Evolutionary conservation across 2,888 invertebrate genomes (phyloP).

Genomic region (Bellardia bayeri): DNA sequence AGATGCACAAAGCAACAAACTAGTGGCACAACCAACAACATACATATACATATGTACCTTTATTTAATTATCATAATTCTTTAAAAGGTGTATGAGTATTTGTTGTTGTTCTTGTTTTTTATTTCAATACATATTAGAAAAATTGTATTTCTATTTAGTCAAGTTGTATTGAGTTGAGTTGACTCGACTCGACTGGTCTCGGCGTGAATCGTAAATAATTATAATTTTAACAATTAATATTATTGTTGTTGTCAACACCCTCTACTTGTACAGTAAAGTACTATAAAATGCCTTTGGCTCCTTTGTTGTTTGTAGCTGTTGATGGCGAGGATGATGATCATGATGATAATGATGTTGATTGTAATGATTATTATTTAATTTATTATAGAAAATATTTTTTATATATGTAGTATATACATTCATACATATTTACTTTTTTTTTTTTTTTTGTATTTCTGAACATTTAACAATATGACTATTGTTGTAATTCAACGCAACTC

Average conservation of each 20-base stretch:
- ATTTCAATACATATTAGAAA: constrained; percentile 24
- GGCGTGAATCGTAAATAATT: constrained; percentile 46
- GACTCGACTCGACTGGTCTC: not conserved
- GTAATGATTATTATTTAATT: constrained; percentile 58
- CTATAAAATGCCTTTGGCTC: constrained; percentile 61
- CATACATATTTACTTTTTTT: constrained; percentile 47
- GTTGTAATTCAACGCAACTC: constrained; percentile 51
- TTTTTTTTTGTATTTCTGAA: constrained; percentile 41
- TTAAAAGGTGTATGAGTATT: not conserved
- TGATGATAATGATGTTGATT: constrained; percentile 28
- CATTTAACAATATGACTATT: constrained; percentile 63
- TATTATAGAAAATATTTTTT: constrained; percentile 17
- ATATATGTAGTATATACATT: too few relatives aligned
- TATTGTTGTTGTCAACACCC: constrained; percentile 68
- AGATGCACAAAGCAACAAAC: constrained; percentile 1
- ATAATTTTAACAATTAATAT: constrained; percentile 68
- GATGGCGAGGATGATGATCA: constrained; percentile 13
- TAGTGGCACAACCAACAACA: constrained; percentile 9
- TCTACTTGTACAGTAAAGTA: constrained; percentile 43
- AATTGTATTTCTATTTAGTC: constrained; percentile 26
- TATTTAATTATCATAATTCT: constrained; percentile 47
- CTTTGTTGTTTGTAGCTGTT: constrained; percentile 42
- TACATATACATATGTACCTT: constrained; percentile 3
- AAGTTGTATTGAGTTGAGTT: constrained; percentile 11
- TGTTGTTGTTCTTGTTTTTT: constrained; percentile 8